Conservation (phyloP, 2,888 invertebrate species). For the Pollenia griseotomentosa region DNA sequence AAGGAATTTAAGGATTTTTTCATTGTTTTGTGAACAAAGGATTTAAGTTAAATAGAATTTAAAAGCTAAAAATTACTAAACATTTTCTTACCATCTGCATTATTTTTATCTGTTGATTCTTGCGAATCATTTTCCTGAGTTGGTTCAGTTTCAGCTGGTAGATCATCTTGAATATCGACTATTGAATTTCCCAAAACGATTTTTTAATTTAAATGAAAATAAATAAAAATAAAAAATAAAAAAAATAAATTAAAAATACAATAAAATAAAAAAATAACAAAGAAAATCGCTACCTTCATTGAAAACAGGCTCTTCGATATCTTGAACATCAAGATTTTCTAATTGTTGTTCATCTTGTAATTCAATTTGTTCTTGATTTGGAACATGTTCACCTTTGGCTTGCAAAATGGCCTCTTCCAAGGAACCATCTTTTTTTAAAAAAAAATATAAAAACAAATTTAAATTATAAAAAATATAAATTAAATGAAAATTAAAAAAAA, state of each 20-base stretch:
- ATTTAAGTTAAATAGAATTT: background rate
- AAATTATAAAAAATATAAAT: conserved; percentile 57
- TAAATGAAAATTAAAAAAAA: conserved; percentile 43
- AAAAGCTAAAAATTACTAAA: background rate
- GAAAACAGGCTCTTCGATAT: conserved; percentile 81
- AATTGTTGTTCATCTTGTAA: conserved; percentile 81
- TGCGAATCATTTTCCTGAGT: conserved; percentile 76
- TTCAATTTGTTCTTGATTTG: conserved; percentile 84
- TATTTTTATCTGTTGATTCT: conserved; percentile 74
- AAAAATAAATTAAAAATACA: conserved; percentile 76
- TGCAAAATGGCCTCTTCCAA: conserved; percentile 88
- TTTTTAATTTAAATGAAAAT: conserved; percentile 52
- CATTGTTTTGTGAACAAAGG: background rate
- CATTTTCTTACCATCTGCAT: conserved; percentile 81
- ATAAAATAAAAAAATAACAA: conserved; percentile 75
- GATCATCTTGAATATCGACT: conserved; percentile 61
- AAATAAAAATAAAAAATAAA: conserved; percentile 67
- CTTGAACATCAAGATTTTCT: conserved; percentile 78
- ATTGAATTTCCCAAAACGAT: conserved; percentile 59
- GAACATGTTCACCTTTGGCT: conserved; percentile 84
- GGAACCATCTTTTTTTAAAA: conserved; percentile 85
- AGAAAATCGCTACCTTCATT: conserved; percentile 85
- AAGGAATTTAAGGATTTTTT: conserved; percentile 1
- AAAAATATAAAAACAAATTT: conserved; percentile 72
- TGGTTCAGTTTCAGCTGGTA: conserved; percentile 76